Evolutionary conservation across 2,888 invertebrate genomes (phyloP).

Genomic region (Pteria penguin): DNA sequence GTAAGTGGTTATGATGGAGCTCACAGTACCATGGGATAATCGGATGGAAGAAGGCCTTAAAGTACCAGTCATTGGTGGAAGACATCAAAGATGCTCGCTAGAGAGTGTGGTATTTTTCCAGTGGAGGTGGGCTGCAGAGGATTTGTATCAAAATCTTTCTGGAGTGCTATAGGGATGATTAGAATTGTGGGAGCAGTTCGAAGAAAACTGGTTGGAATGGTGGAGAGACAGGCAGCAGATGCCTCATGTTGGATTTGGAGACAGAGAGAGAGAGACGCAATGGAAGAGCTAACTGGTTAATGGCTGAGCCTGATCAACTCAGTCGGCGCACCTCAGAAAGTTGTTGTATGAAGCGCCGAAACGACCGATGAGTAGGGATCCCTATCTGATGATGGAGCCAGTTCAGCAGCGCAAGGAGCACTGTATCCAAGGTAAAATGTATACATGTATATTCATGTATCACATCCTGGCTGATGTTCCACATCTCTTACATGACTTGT

Average conservation of each 20-base stretch:
- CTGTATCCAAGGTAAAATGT: neutral
- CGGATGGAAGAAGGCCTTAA: neutral
- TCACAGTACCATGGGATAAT: neutral
- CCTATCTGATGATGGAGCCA: neutral
- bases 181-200: neutral
- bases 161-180: neutral
- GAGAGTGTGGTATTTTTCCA: neutral
- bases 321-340: conserved; percentile 12
- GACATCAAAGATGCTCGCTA: neutral
- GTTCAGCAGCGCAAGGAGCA: neutral
- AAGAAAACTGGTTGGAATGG: neutral
- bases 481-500: too few relatives aligned
- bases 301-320: conserved; percentile 11
- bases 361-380: neutral
- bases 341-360: conserved; percentile 7
- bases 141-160: neutral
- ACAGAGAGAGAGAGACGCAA: conserved; percentile 4
- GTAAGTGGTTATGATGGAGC: neutral
- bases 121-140: conserved; percentile 2
- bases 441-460: too few relatives aligned
- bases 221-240: conserved; percentile 2
- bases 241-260: conserved; percentile 3
- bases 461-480: too few relatives aligned
- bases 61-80: neutral
- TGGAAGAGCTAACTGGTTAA: conserved; percentile 5